Base-by-base conservation (phyloP, 2,888 invertebrate species). In the Drosophila cognata region DNA sequence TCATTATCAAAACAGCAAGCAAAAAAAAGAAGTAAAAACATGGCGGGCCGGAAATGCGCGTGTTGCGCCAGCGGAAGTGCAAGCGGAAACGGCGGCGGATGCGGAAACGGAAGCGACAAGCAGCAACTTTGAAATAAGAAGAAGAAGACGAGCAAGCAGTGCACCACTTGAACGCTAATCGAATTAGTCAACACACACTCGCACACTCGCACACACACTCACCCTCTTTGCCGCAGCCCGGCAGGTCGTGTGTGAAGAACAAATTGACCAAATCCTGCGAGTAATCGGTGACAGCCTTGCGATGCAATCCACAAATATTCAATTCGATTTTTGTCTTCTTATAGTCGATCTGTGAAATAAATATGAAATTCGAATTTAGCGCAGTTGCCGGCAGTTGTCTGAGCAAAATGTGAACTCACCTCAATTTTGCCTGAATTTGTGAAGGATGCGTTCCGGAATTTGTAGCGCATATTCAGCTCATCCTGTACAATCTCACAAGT, bases 401-500 rank as follows among this genome's bases (percentile, higher is more conserved):
- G 10, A n/a, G 16, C 33, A 25, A 1, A 36, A 46, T 16, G 8
- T 10, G 11, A 31, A 68, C 84, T 88, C 75, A 93, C 93, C 90
- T 88, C 88, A 64, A 93, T 85, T 77, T 87, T 89, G 31, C 93
- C 93, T 5, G 82, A 87, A 50, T 89, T 79, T 52, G 91, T 81
- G 75, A 92, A 93, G 29, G 84, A 75, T 18, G 92, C 90, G 56
- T 84, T 88, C 75, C 87, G 91, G 35, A 93, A 83, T 79, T 87
- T 91, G 75, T 90, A 92, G 6, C 79, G 84, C 71, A 84, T 87
- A 60, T 79, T 82, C 56, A 91, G 66, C 62, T 92, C 91, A 46
- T 91, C 90, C 84, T 93, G 93, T 71, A 90, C 90, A 82, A 93
- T 91, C 81, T 92, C 91, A 70, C 93, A 93, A 25, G 85, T 91